A percentile compares a stretch with the other conserved stretches of the same genome.
These are phyloP conservation scores for Agelastica alni DNA, from an alignment of 2,888 invertebrate species.

Conservation along the genomic window DNA sequence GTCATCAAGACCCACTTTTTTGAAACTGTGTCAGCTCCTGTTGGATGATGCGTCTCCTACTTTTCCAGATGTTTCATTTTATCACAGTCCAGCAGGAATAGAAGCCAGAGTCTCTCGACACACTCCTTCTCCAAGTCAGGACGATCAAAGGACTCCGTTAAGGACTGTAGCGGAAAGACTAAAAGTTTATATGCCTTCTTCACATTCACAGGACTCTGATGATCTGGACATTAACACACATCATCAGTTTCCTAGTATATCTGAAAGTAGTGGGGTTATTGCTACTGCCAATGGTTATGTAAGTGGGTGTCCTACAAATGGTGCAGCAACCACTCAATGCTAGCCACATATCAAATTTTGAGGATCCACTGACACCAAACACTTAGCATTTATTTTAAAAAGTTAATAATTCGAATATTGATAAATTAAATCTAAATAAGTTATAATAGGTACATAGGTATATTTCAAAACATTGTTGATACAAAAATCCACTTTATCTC, in stretches of 20 bases:
- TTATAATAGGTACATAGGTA: too few species aligned
- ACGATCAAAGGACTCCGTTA: constrained; percentile 53
- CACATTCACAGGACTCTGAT: constrained; percentile 45
- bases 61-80: constrained; percentile 68
- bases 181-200: constrained; percentile 36
- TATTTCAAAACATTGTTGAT: too few species aligned
- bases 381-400: constrained; percentile 1
- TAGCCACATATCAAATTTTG: constrained; percentile 45
- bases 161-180: constrained; percentile 45
- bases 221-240: constrained; percentile 42
- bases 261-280: constrained; percentile 44
- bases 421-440: too few species aligned
- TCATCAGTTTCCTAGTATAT: constrained; percentile 50
- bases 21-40: constrained; percentile 77
- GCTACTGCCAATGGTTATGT: constrained; percentile 54
- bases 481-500: too few species aligned
- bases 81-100: constrained; percentile 62
- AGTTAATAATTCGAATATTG: too few species aligned
- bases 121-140: constrained; percentile 43
- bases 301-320: constrained; percentile 50
- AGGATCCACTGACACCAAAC: constrained; percentile 16
- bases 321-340: constrained; percentile 51
- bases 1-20: constrained; percentile 79
- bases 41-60: constrained; percentile 65
- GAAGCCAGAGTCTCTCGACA: constrained; percentile 56